Evolutionary conservation across 2,797 vertebrate species (phyloP), one percentile per base, ranked within the genome.

Genomic region (Myotis vivesi): DNA sequence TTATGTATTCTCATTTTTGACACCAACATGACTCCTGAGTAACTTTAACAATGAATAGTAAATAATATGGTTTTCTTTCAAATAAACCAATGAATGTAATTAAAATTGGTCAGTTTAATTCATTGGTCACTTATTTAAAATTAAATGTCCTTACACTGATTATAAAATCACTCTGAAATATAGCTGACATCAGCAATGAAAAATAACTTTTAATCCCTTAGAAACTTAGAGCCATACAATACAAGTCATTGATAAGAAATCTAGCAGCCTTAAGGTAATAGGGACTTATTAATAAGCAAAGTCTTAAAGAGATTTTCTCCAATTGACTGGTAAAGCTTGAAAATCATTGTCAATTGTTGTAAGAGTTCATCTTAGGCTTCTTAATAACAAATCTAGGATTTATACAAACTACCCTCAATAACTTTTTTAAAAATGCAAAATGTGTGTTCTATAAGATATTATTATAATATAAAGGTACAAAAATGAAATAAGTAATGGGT

Each of bases 171-270:
- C 15, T 91, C 53, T 57, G 41, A 89, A 92, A 87, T 69, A 92
- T 51, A 15, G 19, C 44, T 94, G 41, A 36, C 55, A 80, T 69
- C 23, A 87, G 80, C 23, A 83, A 6, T 92, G 44, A 28, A 92
- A 87, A 95, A 92, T 69, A 87, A 80, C 22, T 75, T 64, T 71
- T 91, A 94, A 83, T 80, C 38, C 87, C 71, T 95, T 83, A 75
- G 73, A 84, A 73, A 87, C 12, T 87, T 44, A 44, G 33, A 94
- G 41, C 23, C 28, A 59, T 33, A 53, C 13, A 22, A 51, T 80
- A 69, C 16, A 92, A 82, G n/a, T 38, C 41, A 87, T 33, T 85
- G 44, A 71, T 69, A 41, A 57, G 53, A 95, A 83, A 89, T 73
- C 77, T 17, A 92, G 30, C 30, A 94, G 49, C 15, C 51, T 12